Base-by-base conservation (phyloP, 2,797 vertebrate species). In the Enteromius treurensis region DNA sequence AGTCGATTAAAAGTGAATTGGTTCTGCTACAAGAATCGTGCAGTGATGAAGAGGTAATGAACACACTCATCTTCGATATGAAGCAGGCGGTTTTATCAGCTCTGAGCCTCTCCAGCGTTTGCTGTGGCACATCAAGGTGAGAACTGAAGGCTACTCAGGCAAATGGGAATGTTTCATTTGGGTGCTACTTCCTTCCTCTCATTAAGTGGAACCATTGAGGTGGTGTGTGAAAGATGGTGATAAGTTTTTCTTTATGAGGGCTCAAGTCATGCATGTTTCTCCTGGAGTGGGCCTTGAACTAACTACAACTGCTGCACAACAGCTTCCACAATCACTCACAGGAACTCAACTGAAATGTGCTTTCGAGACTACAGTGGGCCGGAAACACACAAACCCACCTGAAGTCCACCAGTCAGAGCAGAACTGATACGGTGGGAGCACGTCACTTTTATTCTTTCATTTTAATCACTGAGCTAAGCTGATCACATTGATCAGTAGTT, bases 401-500 rank as follows among this genome's bases (percentile, higher is more conserved):
- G 92, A 96, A 96, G 95, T 95, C 96, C 97, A 96, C 95, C 96
- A 95, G 95, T 97, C 94, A 79, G 89, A 96, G 92, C 94, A 94
- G 92, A 95, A 93, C 94, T 94, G 93, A 93, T 90, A 29, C 94
- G 93, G 94, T 95, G 95, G 96, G 95, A 95, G 94, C 64, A 64
- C 62, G 32, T 81, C 79, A 93, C 93, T 94, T 95, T 94, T 85
- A 85, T 86, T 71, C 64, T 89, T 90, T 85, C 81, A 62, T 87
- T 92, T 90, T 86, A 83, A 92, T 95, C 96, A 96, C 96, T 96
- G 93, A 93, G 95, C 95, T 93, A 93, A 95, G 90, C 97, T 97
- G 97, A 98, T 99, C 97, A 99, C 98, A 99, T 99, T 99, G 98
- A 99, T 99, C 98, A 96, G 98, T 96, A 93, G 90, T 92, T 95